Conservation (phyloP, 2,797 vertebrate species). For the Anniella stebbinsi region DNA sequence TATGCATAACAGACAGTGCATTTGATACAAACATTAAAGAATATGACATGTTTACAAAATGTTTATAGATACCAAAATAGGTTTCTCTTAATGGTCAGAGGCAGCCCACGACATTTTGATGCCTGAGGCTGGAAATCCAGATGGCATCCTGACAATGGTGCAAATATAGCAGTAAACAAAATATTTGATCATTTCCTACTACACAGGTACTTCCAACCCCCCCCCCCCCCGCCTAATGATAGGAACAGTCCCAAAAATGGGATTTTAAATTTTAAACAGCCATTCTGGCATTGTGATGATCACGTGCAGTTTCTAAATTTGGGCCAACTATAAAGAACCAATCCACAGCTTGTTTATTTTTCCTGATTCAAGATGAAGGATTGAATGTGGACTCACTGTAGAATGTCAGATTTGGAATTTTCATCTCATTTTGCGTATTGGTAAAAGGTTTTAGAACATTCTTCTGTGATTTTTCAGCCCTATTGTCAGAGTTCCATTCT, state of each 20-base stretch:
- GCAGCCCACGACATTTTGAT: neutral
- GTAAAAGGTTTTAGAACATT: neutral
- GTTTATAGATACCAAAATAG: neutral
- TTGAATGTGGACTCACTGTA: neutral
- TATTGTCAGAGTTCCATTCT: neutral
- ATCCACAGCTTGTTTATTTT: neutral
- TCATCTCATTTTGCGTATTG: neutral
- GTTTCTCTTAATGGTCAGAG: neutral
- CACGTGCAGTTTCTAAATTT: neutral
- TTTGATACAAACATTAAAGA: neutral
- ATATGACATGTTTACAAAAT: slow-evolving; percentile 1
- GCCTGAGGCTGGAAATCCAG: neutral
- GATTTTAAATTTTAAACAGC: neutral
- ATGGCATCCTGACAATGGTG: neutral
- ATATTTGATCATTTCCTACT: neutral
- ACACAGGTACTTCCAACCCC: neutral
- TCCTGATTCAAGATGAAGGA: neutral
- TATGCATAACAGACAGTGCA: neutral
- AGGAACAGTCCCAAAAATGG: neutral
- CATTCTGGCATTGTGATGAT: no score
- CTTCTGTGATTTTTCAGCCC: neutral
- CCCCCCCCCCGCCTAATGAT: neutral
- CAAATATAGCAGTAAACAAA: neutral
- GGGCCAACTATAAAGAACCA: neutral
- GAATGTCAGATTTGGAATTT: neutral